Conservation (phyloP, 2,888 invertebrate species). For the Drosophila mimetica region DNA sequence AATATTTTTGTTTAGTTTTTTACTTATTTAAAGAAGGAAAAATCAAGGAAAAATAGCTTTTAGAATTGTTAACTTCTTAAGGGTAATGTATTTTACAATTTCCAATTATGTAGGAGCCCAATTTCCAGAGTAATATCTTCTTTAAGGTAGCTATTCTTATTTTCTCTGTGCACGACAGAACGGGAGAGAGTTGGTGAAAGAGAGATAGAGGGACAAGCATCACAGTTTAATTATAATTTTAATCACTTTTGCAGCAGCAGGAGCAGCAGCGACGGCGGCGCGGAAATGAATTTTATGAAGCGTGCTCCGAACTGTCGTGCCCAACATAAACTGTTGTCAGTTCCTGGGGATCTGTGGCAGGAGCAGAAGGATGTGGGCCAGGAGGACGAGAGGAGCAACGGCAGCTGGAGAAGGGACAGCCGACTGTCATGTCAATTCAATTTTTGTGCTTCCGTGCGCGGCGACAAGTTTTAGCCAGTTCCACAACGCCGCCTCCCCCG, state of each 20-base stretch:
- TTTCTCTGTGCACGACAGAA: conserved; percentile 14
- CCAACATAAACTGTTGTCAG: conserved; percentile 80
- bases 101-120: too few relatives aligned
- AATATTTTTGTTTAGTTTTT: too few relatives aligned
- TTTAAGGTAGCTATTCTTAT: neutral
- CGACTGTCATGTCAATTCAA: conserved; percentile 80
- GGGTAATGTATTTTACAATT: too few relatives aligned
- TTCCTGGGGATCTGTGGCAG: conserved; percentile 33
- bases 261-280: conserved; percentile 54
- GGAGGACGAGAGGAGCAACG: neutral
- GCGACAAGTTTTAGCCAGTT: conserved; percentile 77
- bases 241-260: conserved; percentile 74
- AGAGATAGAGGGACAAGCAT: conserved; percentile 49
- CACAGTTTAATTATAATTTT: conserved; percentile 80
- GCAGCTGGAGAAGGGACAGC: conserved; percentile 40
- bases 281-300: conserved; percentile 81
- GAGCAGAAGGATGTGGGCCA: conserved; percentile 15
- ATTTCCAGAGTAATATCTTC: neutral
- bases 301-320: conserved; percentile 77
- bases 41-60: too few relatives aligned
- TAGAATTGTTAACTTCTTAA: too few relatives aligned
- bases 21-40: too few relatives aligned
- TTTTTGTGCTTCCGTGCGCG: conserved; percentile 81
- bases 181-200: neutral
- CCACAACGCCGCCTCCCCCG: neutral